Base-by-base conservation (phyloP, 2,888 invertebrate species). In the Drosophila testacea region DNA sequence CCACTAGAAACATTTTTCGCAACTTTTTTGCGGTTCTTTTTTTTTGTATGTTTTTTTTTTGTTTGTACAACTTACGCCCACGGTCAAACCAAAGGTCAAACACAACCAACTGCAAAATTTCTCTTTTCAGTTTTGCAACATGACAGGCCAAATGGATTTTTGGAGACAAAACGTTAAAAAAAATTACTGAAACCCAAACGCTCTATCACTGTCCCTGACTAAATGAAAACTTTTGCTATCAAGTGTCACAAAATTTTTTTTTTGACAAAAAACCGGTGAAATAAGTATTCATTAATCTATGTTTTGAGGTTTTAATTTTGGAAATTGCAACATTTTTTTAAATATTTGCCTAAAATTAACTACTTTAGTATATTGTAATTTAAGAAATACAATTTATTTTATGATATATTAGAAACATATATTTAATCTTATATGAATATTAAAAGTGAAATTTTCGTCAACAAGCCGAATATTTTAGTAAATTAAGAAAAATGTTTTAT, bases 71-170 rank as follows among this genome's bases (percentile, higher is more conserved):
- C 80, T 80, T 66, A 79, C 77, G 81, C 85, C 84, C 83, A 83
- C 83, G 86, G 83, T 81, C 81, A 81, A 72, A 83, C 81, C 79
- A 85, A 85, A 85, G 83, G 83, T 85, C 83, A 81, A 30, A 54
- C 69, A 66, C 46, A 50, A 44, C 13, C 48, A 64, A 71, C 67
- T 57, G 71, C 71, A 46, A 72, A 74, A 68, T 69, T 81, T 78
- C 65, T 77, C 70, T 76, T 71, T 65, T 69, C 28, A 11, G 9
- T 67, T 79, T 55, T 42, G 69, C 73, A 73, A 73, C 63, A 28
- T 73, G 69, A 72, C 72, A 76, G 72, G 44, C 64, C 56, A 64
- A 73, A 72, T 51, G 41, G 27, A 4, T 30, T 32, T 32, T 3
- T 22, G 22, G 22, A 22, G 22, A 22, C 22, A 32, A 32, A 32